Base-by-base conservation (phyloP, 2,797 vertebrate species). In the Phyllotis vaccarum region DNA sequence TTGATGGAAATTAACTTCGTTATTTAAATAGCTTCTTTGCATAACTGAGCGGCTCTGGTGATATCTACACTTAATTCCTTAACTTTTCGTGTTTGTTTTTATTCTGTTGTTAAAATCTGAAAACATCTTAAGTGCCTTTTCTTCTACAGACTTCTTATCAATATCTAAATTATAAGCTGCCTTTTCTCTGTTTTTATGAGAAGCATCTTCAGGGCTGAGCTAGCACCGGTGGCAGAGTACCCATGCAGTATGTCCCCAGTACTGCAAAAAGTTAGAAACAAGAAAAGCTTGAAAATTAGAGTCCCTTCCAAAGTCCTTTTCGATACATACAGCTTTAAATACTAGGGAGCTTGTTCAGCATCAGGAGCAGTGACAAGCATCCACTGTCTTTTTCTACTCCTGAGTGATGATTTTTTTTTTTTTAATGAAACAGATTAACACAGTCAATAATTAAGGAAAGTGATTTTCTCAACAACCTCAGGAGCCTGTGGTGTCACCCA, bases 61-160 rank as follows among this genome's bases (percentile, higher is more conserved):
- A 87, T 89, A 24, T 6, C 86, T 88, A 31, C 56, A 70, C 54
- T 86, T 95, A 85, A 91, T 89, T 82, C 37, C 24, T 14, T 95
- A 58, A 68, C 58, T 90, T 95, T 97, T 92, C 58, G 87, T 68
- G 79, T 96, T 74, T 31, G 62, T 64, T 64, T 64, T 64, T 24
- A 64, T 64, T 64, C 3, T 37, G 2, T 79, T 95, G n/a, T 37
- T 90, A 80, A 19, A 90, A 24, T 54, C 46, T 29, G 34, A 86
- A 21, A 83, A 80, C 54, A 75, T 83, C 89, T 62, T 90, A 95
- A 75, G 68, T 94, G 10, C 31, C 43, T 62, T 90, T 94, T 78
- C 60, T 87, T 87, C 62, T 70, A 3, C 49, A 29, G 2, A 49
- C 6, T 7, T 66, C 34, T 68, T 29, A 11, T 49, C 64, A 80